A percentile compares a stretch with the other conserved stretches of the same genome.
phyloP scores from a whole-genome alignment of 2,888 invertebrate species.

The Drepana falcataria region DNA sequence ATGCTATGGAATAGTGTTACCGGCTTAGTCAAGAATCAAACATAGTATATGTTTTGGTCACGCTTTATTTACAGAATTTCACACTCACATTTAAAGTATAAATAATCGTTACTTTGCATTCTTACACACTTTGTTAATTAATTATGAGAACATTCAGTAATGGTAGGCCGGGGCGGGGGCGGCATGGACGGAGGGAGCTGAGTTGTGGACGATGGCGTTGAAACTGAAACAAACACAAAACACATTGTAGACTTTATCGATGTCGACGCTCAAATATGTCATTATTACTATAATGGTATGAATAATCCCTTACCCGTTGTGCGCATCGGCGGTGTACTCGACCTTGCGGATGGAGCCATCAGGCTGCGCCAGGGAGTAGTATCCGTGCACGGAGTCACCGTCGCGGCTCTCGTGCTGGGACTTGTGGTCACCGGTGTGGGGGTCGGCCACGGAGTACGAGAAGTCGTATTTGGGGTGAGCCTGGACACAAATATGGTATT shows the following conservation, averaged over 20 bases:
- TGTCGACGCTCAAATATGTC: too few relatives aligned
- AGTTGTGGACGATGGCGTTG: constrained; percentile 71
- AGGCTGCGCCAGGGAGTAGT: constrained; percentile 76
- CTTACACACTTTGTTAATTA: not conserved
- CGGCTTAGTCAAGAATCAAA: too few relatives aligned
- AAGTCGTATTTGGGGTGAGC: constrained; percentile 50
- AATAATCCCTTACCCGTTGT: constrained; percentile 25
- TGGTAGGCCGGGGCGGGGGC: constrained; percentile 41
- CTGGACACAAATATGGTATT: too few relatives aligned
- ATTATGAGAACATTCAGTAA: constrained; percentile 22
- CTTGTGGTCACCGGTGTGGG: constrained; percentile 73
- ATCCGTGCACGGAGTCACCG: constrained; percentile 73
- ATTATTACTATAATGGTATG: not conserved
- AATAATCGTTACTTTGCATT: not conserved
- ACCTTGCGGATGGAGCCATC: constrained; percentile 73
- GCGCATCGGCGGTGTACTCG: constrained; percentile 59
- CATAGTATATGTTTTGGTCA: constrained; percentile 15
- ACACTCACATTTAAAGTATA: too few relatives aligned
- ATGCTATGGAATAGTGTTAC: too few relatives aligned
- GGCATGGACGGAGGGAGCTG: constrained; percentile 52
- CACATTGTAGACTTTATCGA: not conserved
- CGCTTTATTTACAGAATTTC: constrained; percentile 28
- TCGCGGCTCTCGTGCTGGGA: constrained; percentile 60
- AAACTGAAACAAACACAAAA: constrained; percentile 48
- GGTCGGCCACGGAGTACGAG: constrained; percentile 66